A percentile compares a stretch with the other conserved stretches of the same genome.
Conservation (phyloP, 2,888 invertebrate genomes). For the Heliconius hortense region DNA sequence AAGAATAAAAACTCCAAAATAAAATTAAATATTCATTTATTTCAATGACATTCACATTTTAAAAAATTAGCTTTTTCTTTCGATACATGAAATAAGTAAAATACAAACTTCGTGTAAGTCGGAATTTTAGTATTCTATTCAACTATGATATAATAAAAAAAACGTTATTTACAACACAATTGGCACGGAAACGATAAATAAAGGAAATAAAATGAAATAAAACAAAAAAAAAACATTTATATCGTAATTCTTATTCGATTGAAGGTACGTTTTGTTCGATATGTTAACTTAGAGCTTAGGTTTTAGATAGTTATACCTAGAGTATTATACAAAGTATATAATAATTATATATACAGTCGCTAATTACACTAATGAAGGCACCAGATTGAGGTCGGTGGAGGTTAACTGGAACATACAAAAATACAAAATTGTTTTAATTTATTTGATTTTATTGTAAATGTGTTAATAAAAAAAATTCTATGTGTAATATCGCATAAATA, state of each 20-base stretch:
- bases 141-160: slow-evolving; percentile 24
- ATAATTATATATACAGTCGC: slow-evolving; percentile 76
- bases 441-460: too few relatives aligned
- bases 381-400: slow-evolving; percentile 81
- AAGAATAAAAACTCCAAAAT: slow-evolving; percentile 44
- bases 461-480: too few relatives aligned
- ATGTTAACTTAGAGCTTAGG: slow-evolving; percentile 53
- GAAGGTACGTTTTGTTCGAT: slow-evolving; percentile 73
- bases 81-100: slow-evolving; percentile 53
- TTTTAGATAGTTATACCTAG: slow-evolving; percentile 56
- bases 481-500: too few relatives aligned
- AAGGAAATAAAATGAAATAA: slow-evolving; percentile 41
- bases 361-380: slow-evolving; percentile 77
- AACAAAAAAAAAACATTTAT: slow-evolving; percentile 51
- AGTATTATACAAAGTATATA: slow-evolving; percentile 75
- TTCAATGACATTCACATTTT: slow-evolving; percentile 64
- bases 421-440: slow-evolving; percentile 31
- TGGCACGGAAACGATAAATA: slow-evolving; percentile 71
- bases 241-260: slow-evolving; percentile 56
- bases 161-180: slow-evolving; percentile 58
- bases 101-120: slow-evolving; percentile 36
- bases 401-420: slow-evolving; percentile 61
- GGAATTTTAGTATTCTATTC: slow-evolving; percentile 34
- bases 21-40: slow-evolving; percentile 67
- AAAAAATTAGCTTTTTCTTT: slow-evolving; percentile 51